Evolutionary conservation across 2,797 vertebrate species (phyloP).

Genomic region (Acrossocheilus wenchowensis): DNA sequence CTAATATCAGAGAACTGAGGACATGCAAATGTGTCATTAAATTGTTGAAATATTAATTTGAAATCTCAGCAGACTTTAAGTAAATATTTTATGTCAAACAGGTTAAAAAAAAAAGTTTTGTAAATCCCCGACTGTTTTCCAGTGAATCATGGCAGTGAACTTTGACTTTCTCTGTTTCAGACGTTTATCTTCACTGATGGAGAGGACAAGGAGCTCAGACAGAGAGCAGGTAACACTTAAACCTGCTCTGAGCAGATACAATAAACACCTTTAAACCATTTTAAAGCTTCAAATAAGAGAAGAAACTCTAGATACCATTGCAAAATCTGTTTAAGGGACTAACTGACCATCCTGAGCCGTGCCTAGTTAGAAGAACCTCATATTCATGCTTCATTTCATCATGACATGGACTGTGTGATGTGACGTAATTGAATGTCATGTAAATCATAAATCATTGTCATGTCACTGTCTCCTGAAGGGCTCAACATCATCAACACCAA

Average conservation of each 20-base stretch:
- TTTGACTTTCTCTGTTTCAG: slow-evolving; percentile 73
- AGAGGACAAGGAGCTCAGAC: slow-evolving; percentile 86
- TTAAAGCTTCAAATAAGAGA: not conserved
- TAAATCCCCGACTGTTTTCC: not conserved
- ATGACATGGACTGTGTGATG: not conserved
- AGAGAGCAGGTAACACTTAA: slow-evolving; percentile 78
- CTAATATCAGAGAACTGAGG: not conserved
- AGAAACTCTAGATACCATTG: too few relatives aligned
- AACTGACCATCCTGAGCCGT: not conserved
- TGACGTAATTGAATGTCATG: not conserved
- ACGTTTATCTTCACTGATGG: slow-evolving; percentile 95
- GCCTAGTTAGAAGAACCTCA: not conserved
- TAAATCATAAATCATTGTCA: not conserved
- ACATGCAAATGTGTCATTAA: not conserved
- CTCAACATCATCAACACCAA: slow-evolving; percentile 94
- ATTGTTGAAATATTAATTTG: not conserved
- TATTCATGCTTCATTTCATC: not conserved
- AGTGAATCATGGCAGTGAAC: not conserved
- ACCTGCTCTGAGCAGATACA: not conserved
- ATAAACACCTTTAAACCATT: not conserved
- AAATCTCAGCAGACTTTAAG: not conserved
- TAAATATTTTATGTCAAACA: not conserved
- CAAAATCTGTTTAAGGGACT: not conserved
- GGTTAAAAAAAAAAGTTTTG: not conserved
- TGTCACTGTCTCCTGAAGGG: slow-evolving; percentile 71